Evolutionary conservation across 1,140 invertebrate genomes (phyloP).

Genomic region (Drosophila nigromelanica): DNA sequence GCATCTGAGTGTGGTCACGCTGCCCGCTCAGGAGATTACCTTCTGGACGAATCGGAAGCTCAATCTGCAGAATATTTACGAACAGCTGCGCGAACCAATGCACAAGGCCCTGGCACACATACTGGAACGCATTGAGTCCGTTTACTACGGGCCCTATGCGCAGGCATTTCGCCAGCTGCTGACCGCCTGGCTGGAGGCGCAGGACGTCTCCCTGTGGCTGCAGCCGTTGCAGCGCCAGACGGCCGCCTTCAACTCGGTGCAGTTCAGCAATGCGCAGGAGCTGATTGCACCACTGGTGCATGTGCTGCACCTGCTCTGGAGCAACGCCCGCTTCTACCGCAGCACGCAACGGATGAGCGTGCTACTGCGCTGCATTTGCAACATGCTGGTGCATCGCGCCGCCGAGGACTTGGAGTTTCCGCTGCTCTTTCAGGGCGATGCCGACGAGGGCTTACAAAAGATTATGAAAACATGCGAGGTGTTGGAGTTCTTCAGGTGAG

Average conservation of each 20-base stretch:
- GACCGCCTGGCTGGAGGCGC: slow-evolving; percentile 87
- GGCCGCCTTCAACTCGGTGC: slow-evolving; percentile 89
- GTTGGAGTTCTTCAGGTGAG: slow-evolving; percentile 73
- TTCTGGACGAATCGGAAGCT: slow-evolving; percentile 88
- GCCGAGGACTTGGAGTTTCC: slow-evolving; percentile 84
- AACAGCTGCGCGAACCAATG: slow-evolving; percentile 90
- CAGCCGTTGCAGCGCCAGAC: slow-evolving; percentile 85
- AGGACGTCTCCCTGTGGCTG: slow-evolving; percentile 89
- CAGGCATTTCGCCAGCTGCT: slow-evolving; percentile 88
- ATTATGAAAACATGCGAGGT: slow-evolving; percentile 68
- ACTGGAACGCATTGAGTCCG: slow-evolving; percentile 89
- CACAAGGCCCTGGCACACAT: slow-evolving; percentile 92
- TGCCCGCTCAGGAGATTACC: slow-evolving; percentile 90
- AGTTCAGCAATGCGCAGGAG: slow-evolving; percentile 86
- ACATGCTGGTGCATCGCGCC: slow-evolving; percentile 88
- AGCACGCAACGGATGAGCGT: slow-evolving; percentile 90
- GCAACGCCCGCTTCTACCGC: slow-evolving; percentile 92
- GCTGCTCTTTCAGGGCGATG: slow-evolving; percentile 88
- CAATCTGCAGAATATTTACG: slow-evolving; percentile 93
- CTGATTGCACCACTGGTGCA: slow-evolving; percentile 89
- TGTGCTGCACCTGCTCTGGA: slow-evolving; percentile 93
- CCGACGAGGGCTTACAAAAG: slow-evolving; percentile 83
- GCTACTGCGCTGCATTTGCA: slow-evolving; percentile 89
- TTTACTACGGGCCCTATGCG: slow-evolving; percentile 89
- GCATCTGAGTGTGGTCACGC: slow-evolving; percentile 84